Conservation (phyloP, 2,888 invertebrate species). For the Clostera curtula region DNA sequence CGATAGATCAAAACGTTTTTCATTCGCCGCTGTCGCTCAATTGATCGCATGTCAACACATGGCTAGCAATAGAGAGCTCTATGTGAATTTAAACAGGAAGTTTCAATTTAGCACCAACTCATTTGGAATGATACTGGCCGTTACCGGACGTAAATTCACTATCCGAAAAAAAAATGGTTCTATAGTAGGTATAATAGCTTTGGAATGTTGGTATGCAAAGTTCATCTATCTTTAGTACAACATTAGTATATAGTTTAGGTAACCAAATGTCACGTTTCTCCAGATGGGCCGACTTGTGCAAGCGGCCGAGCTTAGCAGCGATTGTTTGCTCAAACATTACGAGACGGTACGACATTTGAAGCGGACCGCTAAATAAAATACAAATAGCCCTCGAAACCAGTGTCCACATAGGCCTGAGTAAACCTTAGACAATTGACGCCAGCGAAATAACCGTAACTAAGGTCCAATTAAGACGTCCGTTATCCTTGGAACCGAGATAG, state of each 20-base stretch:
- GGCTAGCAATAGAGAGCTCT: constrained; percentile 52
- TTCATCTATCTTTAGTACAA: too few species aligned
- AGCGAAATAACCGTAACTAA: constrained; percentile 58
- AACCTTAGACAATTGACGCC: constrained; percentile 53
- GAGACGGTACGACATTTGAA: constrained; percentile 72
- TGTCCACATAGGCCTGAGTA: constrained; percentile 53
- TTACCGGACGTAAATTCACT: constrained; percentile 51
- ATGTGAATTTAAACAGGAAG: constrained; percentile 69
- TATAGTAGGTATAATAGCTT: too few species aligned
- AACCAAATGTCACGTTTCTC: constrained; percentile 66
- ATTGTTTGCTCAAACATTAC: constrained; percentile 72
- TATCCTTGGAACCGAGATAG: constrained; percentile 61
- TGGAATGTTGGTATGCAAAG: too few species aligned
- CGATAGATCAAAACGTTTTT: constrained; percentile 49
- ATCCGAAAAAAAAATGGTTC: constrained; percentile 49
- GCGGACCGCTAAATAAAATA: constrained; percentile 70
- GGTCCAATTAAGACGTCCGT: constrained; percentile 64
- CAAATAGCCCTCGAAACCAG: constrained; percentile 61
- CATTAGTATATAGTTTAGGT: constrained; percentile 39
- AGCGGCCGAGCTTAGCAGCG: constrained; percentile 49
- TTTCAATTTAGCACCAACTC: constrained; percentile 70
- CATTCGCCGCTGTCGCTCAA: constrained; percentile 63
- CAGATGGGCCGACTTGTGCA: constrained; percentile 69
- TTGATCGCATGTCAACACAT: constrained; percentile 63
- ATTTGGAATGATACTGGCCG: constrained; percentile 56